A percentile compares a stretch with the other conserved stretches of the same genome.
phyloP scores from a whole-genome alignment of 1,140 invertebrate species.

The Phortica variegata region DNA sequence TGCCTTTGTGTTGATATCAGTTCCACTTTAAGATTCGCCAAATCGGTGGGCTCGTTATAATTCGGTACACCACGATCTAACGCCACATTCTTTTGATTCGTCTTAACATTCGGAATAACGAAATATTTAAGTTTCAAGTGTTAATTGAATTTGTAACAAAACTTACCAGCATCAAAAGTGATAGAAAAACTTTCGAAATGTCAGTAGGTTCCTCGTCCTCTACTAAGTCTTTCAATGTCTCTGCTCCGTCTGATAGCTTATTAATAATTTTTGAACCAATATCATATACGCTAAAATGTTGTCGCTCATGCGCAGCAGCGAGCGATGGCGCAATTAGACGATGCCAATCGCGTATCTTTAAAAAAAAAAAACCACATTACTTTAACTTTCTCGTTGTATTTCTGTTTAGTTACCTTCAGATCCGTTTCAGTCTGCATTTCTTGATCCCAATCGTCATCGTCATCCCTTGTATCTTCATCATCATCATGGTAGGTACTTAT shows the following conservation, averaged over 20 bases:
- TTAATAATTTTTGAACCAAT: constrained; percentile 41
- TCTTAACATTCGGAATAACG: neutral
- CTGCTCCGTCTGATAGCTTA: constrained; percentile 14
- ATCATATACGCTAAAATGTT: constrained; percentile 43
- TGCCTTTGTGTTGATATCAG: constrained; percentile 19
- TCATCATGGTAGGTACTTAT: neutral
- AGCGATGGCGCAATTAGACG: constrained; percentile 33
- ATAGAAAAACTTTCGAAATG: constrained; percentile 42
- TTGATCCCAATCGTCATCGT: neutral
- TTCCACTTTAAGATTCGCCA: constrained; percentile 14
- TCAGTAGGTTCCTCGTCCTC: constrained; percentile 29
- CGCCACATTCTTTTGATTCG: constrained; percentile 21
- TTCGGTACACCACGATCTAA: constrained; percentile 6
- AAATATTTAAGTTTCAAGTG: neutral
- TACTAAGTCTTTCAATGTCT: constrained; percentile 33
- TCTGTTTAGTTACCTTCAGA: neutral
- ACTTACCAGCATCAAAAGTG: constrained; percentile 39
- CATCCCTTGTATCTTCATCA: neutral
- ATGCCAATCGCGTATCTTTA: constrained; percentile 44
- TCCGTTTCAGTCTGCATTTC: constrained; percentile 1
- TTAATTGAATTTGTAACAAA: neutral
- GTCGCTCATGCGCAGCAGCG: constrained; percentile 38
- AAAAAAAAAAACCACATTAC: constrained; percentile 2
- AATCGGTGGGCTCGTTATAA: constrained; percentile 7
- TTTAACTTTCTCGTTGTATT: neutral